A percentile compares a stretch with the other conserved stretches of the same genome.
Evolutionary conservation across 2,888 invertebrate genomes (phyloP).

Genomic region (Patella depressa): DNA sequence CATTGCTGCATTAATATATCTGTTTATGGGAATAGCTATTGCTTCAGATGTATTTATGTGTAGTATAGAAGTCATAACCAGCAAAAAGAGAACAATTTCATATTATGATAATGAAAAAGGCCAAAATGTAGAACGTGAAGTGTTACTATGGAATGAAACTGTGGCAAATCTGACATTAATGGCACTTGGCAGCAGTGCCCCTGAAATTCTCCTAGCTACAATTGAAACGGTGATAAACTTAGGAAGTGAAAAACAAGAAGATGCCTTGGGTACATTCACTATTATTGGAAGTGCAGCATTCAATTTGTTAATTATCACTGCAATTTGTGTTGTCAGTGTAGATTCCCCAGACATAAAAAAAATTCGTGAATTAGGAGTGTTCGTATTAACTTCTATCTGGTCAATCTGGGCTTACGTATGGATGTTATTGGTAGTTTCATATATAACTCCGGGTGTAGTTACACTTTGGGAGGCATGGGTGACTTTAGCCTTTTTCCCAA

Average conservation of each 20-base stretch:
- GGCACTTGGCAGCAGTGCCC: slow-evolving; percentile 68
- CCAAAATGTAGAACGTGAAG: slow-evolving; percentile 59
- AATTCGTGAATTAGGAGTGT: slow-evolving; percentile 66
- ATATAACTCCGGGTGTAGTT: slow-evolving; percentile 57
- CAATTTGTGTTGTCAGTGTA: slow-evolving; percentile 64
- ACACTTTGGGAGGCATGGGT: slow-evolving; percentile 67
- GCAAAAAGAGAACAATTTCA: slow-evolving; percentile 61
- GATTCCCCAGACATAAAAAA: slow-evolving; percentile 50
- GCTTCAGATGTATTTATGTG: slow-evolving; percentile 68
- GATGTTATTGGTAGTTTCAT: slow-evolving; percentile 65
- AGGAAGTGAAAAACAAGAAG: slow-evolving; percentile 35
- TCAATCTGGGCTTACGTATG: slow-evolving; percentile 69
- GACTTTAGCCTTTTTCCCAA: slow-evolving; percentile 63
- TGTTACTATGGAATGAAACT: slow-evolving; percentile 69
- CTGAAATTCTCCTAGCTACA: slow-evolving; percentile 66
- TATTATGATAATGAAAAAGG: slow-evolving; percentile 63
- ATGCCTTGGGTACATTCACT: slow-evolving; percentile 66
- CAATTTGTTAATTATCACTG: slow-evolving; percentile 67
- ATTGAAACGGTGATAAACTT: slow-evolving; percentile 45
- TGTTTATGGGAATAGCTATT: slow-evolving; percentile 67
- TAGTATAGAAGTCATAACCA: slow-evolving; percentile 68
- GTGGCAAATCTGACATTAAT: slow-evolving; percentile 69
- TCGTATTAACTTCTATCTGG: slow-evolving; percentile 62
- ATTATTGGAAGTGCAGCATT: slow-evolving; percentile 69
- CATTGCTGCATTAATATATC: slow-evolving; percentile 60